phyloP scores from a whole-genome alignment of 2,113 vertebrate genomes.

The Oryzias melastigma region DNA sequence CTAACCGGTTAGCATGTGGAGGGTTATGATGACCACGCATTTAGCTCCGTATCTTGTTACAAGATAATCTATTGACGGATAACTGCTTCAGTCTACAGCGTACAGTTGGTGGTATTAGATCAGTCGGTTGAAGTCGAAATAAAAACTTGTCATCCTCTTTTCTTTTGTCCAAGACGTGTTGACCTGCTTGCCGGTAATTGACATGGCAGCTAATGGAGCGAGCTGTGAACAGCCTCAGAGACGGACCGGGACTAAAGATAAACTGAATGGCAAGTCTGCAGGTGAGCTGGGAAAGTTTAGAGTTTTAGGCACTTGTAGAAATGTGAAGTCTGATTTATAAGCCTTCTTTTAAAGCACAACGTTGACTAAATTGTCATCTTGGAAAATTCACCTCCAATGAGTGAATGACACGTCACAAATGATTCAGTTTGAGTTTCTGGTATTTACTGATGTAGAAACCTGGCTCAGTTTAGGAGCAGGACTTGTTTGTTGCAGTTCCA shows the following conservation, averaged over 20 bases:
- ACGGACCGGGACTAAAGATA: slow-evolving; percentile 84
- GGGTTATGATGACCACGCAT: slow-evolving; percentile 20
- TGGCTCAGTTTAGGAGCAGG: not conserved
- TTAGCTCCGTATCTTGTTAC: slow-evolving; percentile 23
- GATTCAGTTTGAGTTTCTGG: slow-evolving; percentile 6
- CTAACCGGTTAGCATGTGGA: slow-evolving; percentile 69
- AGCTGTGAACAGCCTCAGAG: slow-evolving; percentile 86
- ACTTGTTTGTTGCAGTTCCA: not conserved
- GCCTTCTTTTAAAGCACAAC: too few species aligned
- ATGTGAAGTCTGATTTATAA: too few species aligned
- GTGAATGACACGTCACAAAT: not conserved
- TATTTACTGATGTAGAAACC: slow-evolving; percentile 2
- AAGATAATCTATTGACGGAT: slow-evolving; percentile 1
- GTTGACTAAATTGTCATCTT: too few species aligned
- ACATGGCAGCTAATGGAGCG: slow-evolving; percentile 96
- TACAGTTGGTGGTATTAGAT: not conserved
- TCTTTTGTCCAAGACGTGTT: slow-evolving; percentile 24
- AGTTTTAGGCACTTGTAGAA: not conserved
- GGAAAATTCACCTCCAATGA: too few species aligned
- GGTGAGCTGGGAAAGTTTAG: slow-evolving; percentile 71
- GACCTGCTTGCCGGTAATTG: slow-evolving; percentile 66
- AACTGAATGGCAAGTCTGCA: slow-evolving; percentile 89
- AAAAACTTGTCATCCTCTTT: not conserved
- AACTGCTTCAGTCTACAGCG: not conserved
- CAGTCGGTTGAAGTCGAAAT: not conserved